Evolutionary conservation across 92 coral and sea anemone genomes (phyloP).

Genomic region (Chrysogorgia sp.): DNA sequence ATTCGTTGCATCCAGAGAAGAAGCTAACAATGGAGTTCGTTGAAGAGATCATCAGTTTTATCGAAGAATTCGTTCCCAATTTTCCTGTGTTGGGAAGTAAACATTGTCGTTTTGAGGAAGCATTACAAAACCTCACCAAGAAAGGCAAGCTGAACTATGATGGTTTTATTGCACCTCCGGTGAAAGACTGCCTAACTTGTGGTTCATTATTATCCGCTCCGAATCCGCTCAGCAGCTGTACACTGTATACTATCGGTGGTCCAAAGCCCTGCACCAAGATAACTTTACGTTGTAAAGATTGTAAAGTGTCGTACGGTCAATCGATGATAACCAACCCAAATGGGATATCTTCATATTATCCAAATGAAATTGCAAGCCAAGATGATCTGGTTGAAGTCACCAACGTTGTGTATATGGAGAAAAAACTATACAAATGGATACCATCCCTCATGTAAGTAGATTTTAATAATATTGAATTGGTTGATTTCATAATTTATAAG

Average conservation of each 20-base stretch:
- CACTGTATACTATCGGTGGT: conserved; percentile 18
- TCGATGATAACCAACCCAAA: conserved; percentile 18
- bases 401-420: too few species aligned
- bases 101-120: not conserved
- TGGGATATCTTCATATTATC: conserved; percentile 31
- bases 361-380: not conserved
- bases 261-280: conserved; percentile 42
- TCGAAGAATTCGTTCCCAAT: too few species aligned
- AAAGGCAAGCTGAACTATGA: not conserved
- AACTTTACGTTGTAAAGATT: conserved; percentile 2
- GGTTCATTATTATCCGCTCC: conserved; percentile 20
- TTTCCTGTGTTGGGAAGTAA: too few species aligned
- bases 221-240: conserved; percentile 31
- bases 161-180: conserved; percentile 24
- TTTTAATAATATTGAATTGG: too few species aligned
- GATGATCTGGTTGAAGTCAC: not conserved
- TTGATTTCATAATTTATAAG: too few species aligned
- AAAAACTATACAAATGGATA: conserved; percentile 32
- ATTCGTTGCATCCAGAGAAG: too few species aligned
- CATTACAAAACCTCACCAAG: not conserved
- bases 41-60: too few species aligned
- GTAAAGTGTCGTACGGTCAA: conserved; percentile 41
- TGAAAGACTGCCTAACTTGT: conserved; percentile 1
- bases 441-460: conserved; percentile 44
- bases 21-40: too few species aligned